These are phyloP conservation scores for Typhlichthys subterraneus DNA, from an alignment of 2,797 vertebrate genomes.

Conservation along the genomic window DNA sequence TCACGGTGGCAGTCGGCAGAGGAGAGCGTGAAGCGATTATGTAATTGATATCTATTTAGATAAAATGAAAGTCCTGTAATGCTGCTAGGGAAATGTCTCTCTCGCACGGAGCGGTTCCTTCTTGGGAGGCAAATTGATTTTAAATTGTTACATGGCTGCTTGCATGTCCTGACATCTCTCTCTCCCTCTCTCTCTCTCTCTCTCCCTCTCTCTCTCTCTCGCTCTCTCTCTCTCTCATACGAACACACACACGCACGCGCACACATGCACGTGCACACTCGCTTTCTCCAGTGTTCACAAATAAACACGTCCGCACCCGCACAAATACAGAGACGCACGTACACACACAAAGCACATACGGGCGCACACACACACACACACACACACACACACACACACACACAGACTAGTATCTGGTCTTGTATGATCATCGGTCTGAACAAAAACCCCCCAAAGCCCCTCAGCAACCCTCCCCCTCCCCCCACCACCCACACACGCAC, in stretches of 20 bases:
- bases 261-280: slow-evolving; percentile 3
- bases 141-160: slow-evolving; percentile 81
- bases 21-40: slow-evolving; percentile 47
- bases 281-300: slow-evolving; percentile 5
- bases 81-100: slow-evolving; percentile 49
- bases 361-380: slow-evolving; percentile 8
- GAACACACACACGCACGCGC: not conserved
- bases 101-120: slow-evolving; percentile 59
- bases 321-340: slow-evolving; percentile 4
- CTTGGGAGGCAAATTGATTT: slow-evolving; percentile 81
- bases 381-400: slow-evolving; percentile 14
- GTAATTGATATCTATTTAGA: slow-evolving; percentile 61
- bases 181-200: too few relatives aligned
- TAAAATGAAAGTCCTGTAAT: slow-evolving; percentile 57
- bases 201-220: not conserved
- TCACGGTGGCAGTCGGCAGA: slow-evolving; percentile 29
- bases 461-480: slow-evolving; percentile 47
- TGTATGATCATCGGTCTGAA: slow-evolving; percentile 75
- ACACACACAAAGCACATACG: not conserved
- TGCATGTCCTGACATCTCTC: slow-evolving; percentile 70
- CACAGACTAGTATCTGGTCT: slow-evolving; percentile 69
- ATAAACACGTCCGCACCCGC: not conserved
- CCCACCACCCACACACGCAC: not conserved
- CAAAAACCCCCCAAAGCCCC: slow-evolving; percentile 64
- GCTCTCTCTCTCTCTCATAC: slow-evolving; percentile 2